Conservation (phyloP, 2,888 invertebrate species). For the Parapristionchus giblindavisi region DNA sequence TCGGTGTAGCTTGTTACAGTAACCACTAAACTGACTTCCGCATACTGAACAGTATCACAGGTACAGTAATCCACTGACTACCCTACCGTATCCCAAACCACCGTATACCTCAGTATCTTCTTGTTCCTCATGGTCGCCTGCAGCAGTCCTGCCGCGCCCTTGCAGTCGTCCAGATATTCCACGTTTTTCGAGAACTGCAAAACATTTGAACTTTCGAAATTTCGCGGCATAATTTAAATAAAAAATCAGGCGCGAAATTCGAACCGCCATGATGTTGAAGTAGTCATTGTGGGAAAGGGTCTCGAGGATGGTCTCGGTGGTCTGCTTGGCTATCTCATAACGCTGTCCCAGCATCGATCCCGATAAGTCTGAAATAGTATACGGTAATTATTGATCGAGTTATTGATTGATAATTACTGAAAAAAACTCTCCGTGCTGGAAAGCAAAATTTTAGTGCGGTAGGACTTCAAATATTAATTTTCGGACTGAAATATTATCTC, state of each 20-base stretch:
- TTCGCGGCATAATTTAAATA: background rate
- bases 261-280: slow-evolving; percentile 84
- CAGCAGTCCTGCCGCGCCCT: slow-evolving; percentile 80
- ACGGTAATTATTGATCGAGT: too few species aligned
- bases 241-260: background rate
- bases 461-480: too few species aligned
- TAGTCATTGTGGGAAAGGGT: slow-evolving; percentile 98
- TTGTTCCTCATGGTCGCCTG: slow-evolving; percentile 79
- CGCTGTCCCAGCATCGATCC: slow-evolving; percentile 93
- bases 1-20: too few species aligned
- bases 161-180: slow-evolving; percentile 84
- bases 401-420: too few species aligned
- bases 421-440: too few species aligned
- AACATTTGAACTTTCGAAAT: background rate
- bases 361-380: slow-evolving; percentile 72
- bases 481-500: slow-evolving; percentile 74
- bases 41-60: too few species aligned
- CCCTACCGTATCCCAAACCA: too few species aligned
- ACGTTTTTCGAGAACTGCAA: slow-evolving; percentile 79
- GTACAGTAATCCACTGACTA: too few species aligned
- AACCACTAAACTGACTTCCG: too few species aligned
- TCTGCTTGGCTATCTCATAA: slow-evolving; percentile 88
- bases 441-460: too few species aligned
- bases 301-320: slow-evolving; percentile 86
- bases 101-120: slow-evolving; percentile 46